phyloP scores from a whole-genome alignment of 2,113 vertebrate genomes.

The Aythya baeri region DNA sequence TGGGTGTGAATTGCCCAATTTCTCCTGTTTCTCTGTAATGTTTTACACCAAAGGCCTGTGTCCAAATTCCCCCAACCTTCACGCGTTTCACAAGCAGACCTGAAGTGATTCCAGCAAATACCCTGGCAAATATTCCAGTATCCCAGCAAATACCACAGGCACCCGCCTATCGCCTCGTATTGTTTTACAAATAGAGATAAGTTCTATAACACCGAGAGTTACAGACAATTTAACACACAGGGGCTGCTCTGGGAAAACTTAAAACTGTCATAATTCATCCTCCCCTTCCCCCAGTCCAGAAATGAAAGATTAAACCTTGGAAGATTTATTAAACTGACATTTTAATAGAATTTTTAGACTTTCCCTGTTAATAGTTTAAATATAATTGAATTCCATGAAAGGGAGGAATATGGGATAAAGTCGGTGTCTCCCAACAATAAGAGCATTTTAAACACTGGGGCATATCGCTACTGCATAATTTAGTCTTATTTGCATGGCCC shows the following conservation, averaged over 20 bases:
- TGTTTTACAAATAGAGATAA: slow-evolving; percentile 49
- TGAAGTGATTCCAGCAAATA: neutral
- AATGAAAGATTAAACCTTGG: slow-evolving; percentile 67
- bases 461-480: slow-evolving; percentile 11
- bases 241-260: slow-evolving; percentile 52
- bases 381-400: slow-evolving; percentile 66
- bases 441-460: slow-evolving; percentile 42
- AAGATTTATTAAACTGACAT: slow-evolving; percentile 76
- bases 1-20: accelerated
- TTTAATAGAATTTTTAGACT: slow-evolving; percentile 73
- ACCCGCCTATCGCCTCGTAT: neutral
- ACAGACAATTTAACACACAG: slow-evolving; percentile 49
- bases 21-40: neutral
- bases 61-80: neutral
- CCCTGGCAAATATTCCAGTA: neutral
- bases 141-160: neutral
- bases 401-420: neutral
- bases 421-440: neutral
- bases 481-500: slow-evolving; percentile 49
- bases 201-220: slow-evolving; percentile 24
- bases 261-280: slow-evolving; percentile 69
- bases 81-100: neutral
- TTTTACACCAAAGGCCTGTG: neutral
- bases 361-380: slow-evolving; percentile 70
- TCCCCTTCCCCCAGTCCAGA: slow-evolving; percentile 11